Conservation (phyloP, 1,140 invertebrate species). For the Cheumatopsyche charites region DNA sequence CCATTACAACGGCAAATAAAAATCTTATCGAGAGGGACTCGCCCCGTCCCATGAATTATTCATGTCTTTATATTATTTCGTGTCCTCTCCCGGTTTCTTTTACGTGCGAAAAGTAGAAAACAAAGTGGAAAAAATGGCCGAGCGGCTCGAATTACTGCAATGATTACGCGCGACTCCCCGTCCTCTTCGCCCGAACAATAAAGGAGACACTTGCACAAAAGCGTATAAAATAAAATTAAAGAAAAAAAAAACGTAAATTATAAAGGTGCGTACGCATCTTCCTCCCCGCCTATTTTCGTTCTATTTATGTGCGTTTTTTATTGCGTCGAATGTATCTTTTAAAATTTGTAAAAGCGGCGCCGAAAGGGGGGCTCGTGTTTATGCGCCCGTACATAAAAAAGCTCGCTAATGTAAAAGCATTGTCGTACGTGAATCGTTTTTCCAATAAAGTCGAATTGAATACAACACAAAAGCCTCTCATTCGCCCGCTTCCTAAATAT, state of each 20-base stretch:
- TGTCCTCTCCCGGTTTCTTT: background rate
- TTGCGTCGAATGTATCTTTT: too few species aligned
- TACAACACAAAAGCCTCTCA: slow-evolving; percentile 14
- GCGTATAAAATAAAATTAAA: too few species aligned
- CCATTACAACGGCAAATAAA: slow-evolving; percentile 43
- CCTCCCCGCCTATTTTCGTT: too few species aligned
- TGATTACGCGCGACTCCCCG: slow-evolving; percentile 12
- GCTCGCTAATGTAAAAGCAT: slow-evolving; percentile 16
- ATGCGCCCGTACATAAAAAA: background rate
- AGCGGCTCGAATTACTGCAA: slow-evolving; percentile 17
- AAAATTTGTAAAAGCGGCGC: too few species aligned
- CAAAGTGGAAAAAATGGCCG: too few species aligned
- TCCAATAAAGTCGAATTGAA: slow-evolving; percentile 18
- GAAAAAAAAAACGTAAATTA: too few species aligned
- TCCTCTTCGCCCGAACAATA: background rate
- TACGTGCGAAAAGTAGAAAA: slow-evolving; percentile 1
- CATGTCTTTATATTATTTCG: slow-evolving; percentile 42
- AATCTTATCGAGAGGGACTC: slow-evolving; percentile 41
- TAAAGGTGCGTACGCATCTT: too few species aligned
- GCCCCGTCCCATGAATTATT: slow-evolving; percentile 46
- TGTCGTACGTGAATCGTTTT: slow-evolving; percentile 17
- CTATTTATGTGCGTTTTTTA: too few species aligned
- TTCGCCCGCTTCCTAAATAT: background rate
- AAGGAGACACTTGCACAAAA: too few species aligned
- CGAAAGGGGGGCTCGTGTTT: slow-evolving; percentile 4